A percentile compares a stretch with the other conserved stretches of the same genome.
Evolutionary conservation across 1,140 invertebrate genomes (phyloP).

Genomic region (Ceratina japonica): DNA sequence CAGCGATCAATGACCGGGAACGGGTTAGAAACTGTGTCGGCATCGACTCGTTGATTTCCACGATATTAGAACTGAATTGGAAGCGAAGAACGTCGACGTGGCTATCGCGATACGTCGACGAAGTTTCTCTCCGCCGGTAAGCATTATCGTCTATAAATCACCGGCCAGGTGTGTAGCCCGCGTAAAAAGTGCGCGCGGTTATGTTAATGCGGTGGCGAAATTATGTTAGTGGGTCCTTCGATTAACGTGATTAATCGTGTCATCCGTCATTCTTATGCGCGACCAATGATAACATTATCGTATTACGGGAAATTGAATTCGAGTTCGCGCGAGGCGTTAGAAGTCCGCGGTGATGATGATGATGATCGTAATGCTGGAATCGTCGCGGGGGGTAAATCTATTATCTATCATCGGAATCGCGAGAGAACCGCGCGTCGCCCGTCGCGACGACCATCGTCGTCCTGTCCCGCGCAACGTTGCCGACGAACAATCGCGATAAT

Average conservation of each 20-base stretch:
- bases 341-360: conserved; percentile 2
- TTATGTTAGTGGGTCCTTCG: conserved; percentile 50
- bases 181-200: conserved; percentile 26
- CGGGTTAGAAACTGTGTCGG: conserved; percentile 6
- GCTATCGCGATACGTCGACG: background rate
- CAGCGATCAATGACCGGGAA: conserved; percentile 32
- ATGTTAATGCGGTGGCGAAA: conserved; percentile 52
- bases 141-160: conserved; percentile 58
- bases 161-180: background rate
- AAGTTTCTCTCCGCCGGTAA: background rate
- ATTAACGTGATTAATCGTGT: conserved; percentile 57
- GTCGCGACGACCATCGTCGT: conserved; percentile 27
- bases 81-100: background rate
- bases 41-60: conserved; percentile 10
- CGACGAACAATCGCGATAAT: conserved; percentile 24
- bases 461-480: conserved; percentile 6
- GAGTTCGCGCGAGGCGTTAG: conserved; percentile 36
- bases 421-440: conserved; percentile 49
- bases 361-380: conserved; percentile 54
- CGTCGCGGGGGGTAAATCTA: conserved; percentile 55
- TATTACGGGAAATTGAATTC: conserved; percentile 61
- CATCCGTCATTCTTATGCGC: conserved; percentile 57
- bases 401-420: conserved; percentile 58
- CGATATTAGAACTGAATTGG: background rate
- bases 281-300: conserved; percentile 61